Evolutionary conservation across 2,797 vertebrate genomes (phyloP).

Genomic region (Alca torda): DNA sequence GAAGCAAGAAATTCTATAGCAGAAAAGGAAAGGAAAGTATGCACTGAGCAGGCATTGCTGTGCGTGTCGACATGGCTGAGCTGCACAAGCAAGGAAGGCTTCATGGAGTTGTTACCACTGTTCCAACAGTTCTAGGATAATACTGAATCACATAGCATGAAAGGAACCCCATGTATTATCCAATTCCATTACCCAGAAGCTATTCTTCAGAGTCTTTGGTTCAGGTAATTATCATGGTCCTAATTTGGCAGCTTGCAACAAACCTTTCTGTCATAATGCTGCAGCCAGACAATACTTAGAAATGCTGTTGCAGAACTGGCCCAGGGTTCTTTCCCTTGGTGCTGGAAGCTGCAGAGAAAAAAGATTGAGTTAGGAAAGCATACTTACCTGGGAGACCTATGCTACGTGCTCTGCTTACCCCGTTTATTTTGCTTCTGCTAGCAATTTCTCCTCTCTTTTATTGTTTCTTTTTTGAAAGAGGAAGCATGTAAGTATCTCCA

Average conservation of each 20-base stretch:
- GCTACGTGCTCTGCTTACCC: neutral
- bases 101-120: neutral
- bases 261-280: neutral
- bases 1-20: neutral
- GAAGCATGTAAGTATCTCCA: neutral
- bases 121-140: neutral
- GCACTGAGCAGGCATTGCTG: neutral
- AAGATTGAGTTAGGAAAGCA: neutral
- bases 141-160: neutral
- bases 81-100: neutral
- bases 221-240: neutral
- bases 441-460: neutral
- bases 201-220: neutral
- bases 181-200: neutral
- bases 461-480: conserved; percentile 8
- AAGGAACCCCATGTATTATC: neutral
- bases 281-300: neutral
- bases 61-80: neutral
- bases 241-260: neutral
- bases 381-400: neutral
- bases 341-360: neutral
- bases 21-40: neutral
- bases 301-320: neutral
- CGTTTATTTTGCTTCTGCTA: neutral
- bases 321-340: neutral